phyloP scores from a whole-genome alignment of 2,888 invertebrate species.

The Synanthedon andrenaeformis region DNA sequence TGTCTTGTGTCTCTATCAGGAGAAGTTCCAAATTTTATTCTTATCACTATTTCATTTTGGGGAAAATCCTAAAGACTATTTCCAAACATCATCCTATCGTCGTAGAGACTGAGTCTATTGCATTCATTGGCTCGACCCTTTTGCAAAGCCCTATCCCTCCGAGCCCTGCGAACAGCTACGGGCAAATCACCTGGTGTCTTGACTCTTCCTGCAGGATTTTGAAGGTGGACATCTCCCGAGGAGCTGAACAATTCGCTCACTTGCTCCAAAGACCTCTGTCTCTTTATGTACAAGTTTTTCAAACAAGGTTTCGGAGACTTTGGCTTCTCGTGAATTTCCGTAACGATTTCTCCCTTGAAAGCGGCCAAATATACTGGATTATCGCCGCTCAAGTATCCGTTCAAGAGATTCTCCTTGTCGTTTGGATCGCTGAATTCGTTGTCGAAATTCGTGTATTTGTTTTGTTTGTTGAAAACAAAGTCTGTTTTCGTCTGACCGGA shows the following conservation, averaged over 20 bases:
- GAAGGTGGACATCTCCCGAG: conserved; percentile 74
- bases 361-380: conserved; percentile 59
- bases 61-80: conserved; percentile 58
- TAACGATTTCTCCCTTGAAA: conserved; percentile 46
- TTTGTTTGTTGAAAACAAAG: conserved; percentile 49
- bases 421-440: conserved; percentile 62
- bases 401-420: conserved; percentile 52
- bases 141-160: conserved; percentile 72
- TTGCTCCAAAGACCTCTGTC: conserved; percentile 81
- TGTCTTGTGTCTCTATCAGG: too few relatives aligned
- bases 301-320: conserved; percentile 39
- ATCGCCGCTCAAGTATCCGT: conserved; percentile 42
- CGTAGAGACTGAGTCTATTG: conserved; percentile 86
- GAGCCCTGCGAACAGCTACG: conserved; percentile 78
- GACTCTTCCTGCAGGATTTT: conserved; percentile 81
- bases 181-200: conserved; percentile 88
- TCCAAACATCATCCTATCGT: conserved; percentile 88
- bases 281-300: conserved; percentile 44
- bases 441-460: conserved; percentile 58
- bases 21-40: too few relatives aligned
- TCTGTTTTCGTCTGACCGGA: conserved; percentile 45
- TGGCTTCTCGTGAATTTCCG: conserved; percentile 31
- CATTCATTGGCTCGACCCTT: conserved; percentile 59
- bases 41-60: too few relatives aligned
- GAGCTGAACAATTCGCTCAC: conserved; percentile 81